Conservation (phyloP, 2,888 invertebrate species). For the Oasisia sp. region DNA sequence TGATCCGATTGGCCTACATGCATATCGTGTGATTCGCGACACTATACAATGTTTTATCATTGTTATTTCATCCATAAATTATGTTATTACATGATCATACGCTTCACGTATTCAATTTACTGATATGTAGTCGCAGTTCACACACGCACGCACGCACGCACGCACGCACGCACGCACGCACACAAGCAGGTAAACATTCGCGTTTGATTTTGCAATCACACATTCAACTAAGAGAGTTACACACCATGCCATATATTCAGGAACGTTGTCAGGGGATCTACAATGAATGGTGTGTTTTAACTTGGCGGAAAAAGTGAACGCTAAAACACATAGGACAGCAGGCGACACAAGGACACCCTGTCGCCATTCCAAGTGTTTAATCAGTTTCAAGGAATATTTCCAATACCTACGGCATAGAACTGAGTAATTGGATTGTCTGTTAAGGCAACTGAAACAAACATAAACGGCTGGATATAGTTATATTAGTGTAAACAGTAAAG, state of each 20-base stretch:
- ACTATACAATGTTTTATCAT: neutral
- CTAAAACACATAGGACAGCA: neutral
- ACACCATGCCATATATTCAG: neutral
- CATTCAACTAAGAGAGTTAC: neutral
- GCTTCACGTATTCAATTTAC: neutral
- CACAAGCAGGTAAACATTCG: neutral
- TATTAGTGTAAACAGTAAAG: neutral
- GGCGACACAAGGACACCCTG: neutral
- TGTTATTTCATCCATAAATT: conserved; percentile 1
- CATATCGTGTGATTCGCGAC: conserved; percentile 2
- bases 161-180: neutral
- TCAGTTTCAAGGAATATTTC: neutral
- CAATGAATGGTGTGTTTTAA: neutral
- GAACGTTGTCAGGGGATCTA: neutral
- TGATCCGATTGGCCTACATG: neutral
- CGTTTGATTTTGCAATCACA: neutral
- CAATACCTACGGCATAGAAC: neutral
- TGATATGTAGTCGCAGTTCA: neutral
- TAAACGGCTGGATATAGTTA: neutral
- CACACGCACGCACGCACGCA: neutral
- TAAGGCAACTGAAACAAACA: neutral
- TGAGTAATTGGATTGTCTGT: neutral
- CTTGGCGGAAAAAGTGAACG: neutral
- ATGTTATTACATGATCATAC: conserved; percentile 13
- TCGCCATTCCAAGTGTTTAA: neutral